A percentile compares a stretch with the other conserved stretches of the same genome.
Evolutionary conservation across 2,797 vertebrate species (phyloP).

Genomic region (Uromys caudimaculatus): DNA sequence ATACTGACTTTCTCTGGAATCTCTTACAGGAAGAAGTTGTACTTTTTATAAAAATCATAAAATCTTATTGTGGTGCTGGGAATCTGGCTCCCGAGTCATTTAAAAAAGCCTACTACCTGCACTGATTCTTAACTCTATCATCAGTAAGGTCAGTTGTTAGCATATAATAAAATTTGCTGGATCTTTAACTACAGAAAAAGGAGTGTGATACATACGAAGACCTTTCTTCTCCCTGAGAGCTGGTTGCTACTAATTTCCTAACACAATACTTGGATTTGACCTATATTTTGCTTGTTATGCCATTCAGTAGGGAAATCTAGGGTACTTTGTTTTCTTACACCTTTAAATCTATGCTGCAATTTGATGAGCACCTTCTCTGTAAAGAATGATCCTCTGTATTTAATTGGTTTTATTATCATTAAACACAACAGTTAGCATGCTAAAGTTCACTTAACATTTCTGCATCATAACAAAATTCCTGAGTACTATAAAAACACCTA

Average conservation of each 20-base stretch:
- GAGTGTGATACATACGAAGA: neutral
- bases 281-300: neutral
- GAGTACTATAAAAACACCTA: neutral
- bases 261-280: neutral
- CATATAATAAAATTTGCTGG: neutral
- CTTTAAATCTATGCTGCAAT: neutral
- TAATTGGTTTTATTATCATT: neutral
- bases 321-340: neutral
- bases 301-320: neutral
- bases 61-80: neutral
- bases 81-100: neutral
- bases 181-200: neutral
- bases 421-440: neutral
- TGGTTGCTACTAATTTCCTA: neutral
- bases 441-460: neutral
- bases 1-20: neutral
- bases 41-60: neutral
- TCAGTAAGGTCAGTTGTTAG: neutral
- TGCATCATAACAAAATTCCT: neutral
- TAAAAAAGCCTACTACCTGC: accelerated
- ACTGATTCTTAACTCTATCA: neutral
- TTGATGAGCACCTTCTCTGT: neutral
- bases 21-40: neutral
- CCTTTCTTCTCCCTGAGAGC: neutral
- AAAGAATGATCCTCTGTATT: neutral